A percentile compares a stretch with the other conserved stretches of the same genome.
These are phyloP conservation scores for Turnix velox DNA, from an alignment of 2,113 vertebrate species.

Conservation along the genomic window DNA sequence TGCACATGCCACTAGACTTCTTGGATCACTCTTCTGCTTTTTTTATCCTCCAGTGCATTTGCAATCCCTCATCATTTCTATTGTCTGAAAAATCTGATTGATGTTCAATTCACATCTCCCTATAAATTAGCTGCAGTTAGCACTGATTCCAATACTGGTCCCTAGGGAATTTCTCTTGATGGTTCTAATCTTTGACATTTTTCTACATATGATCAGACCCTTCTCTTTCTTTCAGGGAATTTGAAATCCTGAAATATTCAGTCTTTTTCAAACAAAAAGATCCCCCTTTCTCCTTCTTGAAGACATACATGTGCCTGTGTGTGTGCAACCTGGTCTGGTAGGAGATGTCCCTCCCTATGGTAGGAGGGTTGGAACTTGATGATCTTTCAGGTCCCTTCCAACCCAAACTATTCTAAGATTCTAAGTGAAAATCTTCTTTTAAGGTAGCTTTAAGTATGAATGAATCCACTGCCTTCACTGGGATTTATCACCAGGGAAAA, in stretches of 20 bases:
- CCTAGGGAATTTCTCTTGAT: not conserved
- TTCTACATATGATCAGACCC: not conserved
- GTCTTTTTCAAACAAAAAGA: not conserved
- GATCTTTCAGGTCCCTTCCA: too few relatives aligned
- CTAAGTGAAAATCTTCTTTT: not conserved
- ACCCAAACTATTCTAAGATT: too few relatives aligned
- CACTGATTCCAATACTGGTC: not conserved
- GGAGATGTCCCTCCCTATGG: too few relatives aligned
- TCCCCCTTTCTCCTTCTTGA: not conserved
- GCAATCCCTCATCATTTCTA: conserved; percentile 21
- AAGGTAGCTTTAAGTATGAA: not conserved
- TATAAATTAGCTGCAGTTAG: not conserved
- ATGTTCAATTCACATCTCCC: conserved; percentile 10
- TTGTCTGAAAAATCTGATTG: conserved; percentile 42
- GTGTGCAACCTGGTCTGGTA: too few relatives aligned
- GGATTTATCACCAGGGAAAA: not conserved
- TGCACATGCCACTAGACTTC: conserved; percentile 38
- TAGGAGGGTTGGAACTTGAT: too few relatives aligned
- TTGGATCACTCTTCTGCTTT: conserved; percentile 1
- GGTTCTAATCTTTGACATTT: not conserved
- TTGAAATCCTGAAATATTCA: not conserved
- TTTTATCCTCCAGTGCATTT: not conserved
- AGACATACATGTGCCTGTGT: not conserved
- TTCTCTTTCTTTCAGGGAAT: not conserved
- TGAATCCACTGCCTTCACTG: not conserved